These are phyloP conservation scores for Stegastes partitus DNA, from an alignment of 2,113 vertebrate genomes.

Conservation along the genomic window DNA sequence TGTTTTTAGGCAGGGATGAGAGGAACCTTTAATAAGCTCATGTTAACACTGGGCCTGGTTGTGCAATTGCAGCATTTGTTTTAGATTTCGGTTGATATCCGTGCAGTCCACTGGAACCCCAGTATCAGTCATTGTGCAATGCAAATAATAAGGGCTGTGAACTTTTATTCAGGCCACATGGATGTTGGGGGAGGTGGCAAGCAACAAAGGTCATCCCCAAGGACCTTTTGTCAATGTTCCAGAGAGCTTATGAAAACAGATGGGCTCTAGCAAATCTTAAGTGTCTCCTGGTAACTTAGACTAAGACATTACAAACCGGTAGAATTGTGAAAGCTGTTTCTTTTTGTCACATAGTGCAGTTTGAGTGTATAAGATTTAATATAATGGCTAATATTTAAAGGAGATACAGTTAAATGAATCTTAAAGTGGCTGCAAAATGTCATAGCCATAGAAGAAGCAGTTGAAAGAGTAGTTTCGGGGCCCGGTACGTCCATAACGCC, in stretches of 20 bases:
- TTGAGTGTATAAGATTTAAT: slow-evolving; percentile 2
- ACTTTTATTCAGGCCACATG: slow-evolving; percentile 17
- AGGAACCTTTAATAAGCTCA: slow-evolving; percentile 12
- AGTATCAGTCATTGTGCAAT: background rate
- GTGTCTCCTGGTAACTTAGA: slow-evolving; percentile 32
- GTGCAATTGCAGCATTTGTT: background rate
- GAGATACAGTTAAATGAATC: background rate
- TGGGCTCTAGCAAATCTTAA: slow-evolving; percentile 13
- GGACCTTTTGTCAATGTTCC: slow-evolving; percentile 37
- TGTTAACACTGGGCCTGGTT: background rate
- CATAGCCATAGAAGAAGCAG: background rate
- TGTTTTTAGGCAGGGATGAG: slow-evolving; percentile 35
- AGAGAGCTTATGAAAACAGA: slow-evolving; percentile 42
- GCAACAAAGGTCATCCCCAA: slow-evolving; percentile 29
- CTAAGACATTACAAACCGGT: slow-evolving; percentile 6
- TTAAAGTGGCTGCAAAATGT: background rate
- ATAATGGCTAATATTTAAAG: background rate
- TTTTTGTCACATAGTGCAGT: background rate
- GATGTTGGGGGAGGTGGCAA: slow-evolving; percentile 10
- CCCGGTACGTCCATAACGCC: slow-evolving; percentile 13
- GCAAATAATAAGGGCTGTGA: slow-evolving; percentile 12
- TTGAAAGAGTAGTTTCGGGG: slow-evolving; percentile 1
- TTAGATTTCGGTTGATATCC: background rate
- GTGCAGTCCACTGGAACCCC: background rate
- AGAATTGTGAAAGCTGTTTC: background rate